These are phyloP conservation scores for Cinara cedri DNA, from an alignment of 2,888 invertebrate genomes.

Conservation along the genomic window DNA sequence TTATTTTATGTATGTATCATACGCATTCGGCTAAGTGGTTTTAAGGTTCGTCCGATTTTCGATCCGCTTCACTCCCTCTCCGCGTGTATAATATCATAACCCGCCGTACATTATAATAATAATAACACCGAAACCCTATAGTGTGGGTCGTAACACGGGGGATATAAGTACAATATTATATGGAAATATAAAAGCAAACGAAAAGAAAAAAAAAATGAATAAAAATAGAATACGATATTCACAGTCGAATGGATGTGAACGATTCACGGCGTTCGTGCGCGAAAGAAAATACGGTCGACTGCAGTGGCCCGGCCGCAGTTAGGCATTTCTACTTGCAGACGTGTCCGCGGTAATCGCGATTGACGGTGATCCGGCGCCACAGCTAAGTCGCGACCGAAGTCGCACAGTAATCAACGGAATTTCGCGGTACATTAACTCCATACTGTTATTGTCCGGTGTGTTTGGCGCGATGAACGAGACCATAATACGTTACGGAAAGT, in stretches of 20 bases:
- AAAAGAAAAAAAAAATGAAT: not conserved
- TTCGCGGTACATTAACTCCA: not conserved
- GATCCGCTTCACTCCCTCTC: not conserved
- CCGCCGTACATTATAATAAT: no score
- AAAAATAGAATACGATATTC: not conserved
- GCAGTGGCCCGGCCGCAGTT: slow-evolving; percentile 20
- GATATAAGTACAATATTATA: not conserved
- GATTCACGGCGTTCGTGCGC: not conserved
- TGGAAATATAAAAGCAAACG: not conserved
- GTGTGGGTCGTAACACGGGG: not conserved
- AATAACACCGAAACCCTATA: no score
- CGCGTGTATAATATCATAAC: no score
- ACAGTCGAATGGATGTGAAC: not conserved
- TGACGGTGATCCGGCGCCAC: slow-evolving; percentile 24
- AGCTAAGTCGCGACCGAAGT: not conserved
- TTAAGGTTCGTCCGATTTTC: slow-evolving; percentile 25
- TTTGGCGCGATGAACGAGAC: not conserved
- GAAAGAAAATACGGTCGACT: not conserved
- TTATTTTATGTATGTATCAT: no score
- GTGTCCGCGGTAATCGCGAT: slow-evolving; percentile 28
- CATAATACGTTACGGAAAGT: slow-evolving; percentile 7
- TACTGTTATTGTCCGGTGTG: not conserved
- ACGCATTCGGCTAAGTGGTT: slow-evolving; percentile 31
- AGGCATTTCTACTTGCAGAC: slow-evolving; percentile 54
- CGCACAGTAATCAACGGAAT: not conserved